Conservation (phyloP, 2,797 vertebrate genomes). For the Tolypeutes matacus region DNA sequence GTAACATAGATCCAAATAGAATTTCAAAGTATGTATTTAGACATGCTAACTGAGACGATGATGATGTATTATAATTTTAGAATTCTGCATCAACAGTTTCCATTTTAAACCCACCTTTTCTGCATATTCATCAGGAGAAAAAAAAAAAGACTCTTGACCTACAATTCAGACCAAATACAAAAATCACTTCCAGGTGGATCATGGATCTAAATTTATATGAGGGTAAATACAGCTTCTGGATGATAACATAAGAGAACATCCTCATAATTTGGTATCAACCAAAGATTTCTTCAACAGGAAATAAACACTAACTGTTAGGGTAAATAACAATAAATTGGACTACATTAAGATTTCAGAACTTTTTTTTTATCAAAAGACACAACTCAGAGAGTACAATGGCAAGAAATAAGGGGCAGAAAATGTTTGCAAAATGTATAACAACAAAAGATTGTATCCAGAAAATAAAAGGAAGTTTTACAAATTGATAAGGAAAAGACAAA, state of each 20-base stretch:
- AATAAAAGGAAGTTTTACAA: neutral
- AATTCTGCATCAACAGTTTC: too few species aligned
- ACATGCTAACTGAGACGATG: too few species aligned
- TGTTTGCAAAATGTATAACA: neutral
- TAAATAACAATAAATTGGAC: neutral
- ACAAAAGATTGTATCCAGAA: neutral
- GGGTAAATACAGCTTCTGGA: neutral
- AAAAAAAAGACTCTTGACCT: neutral
- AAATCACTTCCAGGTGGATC: neutral
- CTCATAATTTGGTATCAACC: neutral
- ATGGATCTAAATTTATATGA: neutral
- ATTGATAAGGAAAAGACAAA: neutral
- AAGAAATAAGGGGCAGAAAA: neutral
- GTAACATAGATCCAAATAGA: too few species aligned
- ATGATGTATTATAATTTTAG: too few species aligned
- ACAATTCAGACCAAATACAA: neutral
- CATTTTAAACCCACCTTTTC: too few species aligned
- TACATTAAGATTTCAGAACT: neutral
- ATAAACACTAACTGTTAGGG: neutral
- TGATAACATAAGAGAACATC: neutral
- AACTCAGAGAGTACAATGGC: conserved; percentile 21
- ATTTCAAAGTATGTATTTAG: too few species aligned
- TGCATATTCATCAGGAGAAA: neutral
- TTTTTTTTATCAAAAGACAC: neutral
- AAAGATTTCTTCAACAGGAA: neutral